Base-by-base conservation (phyloP, 2,113 vertebrate genomes). In the Colinus virginianus region DNA sequence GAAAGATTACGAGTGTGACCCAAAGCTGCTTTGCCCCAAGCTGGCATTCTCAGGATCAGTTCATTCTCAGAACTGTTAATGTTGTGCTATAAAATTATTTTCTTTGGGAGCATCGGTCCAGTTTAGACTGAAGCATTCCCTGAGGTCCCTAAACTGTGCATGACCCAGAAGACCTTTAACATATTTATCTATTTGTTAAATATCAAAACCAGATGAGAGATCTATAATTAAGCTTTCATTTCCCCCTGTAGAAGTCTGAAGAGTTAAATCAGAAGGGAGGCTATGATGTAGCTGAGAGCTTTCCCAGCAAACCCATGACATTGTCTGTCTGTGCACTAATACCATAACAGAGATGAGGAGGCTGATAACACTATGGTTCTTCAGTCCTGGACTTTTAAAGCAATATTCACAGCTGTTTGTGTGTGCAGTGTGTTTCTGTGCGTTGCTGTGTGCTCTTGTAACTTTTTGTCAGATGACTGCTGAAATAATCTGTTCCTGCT, bases 211-310 rank as follows among this genome's bases (percentile, higher is more conserved):
- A 95, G 78, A 93, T 58, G 62, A 86, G 88, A 88, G 28, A 64
- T 71, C 76, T 88, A 75, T 91, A 96, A 96, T 96, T 89, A 95
- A 92, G 30, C 91, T 92, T 94, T 92, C 72, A 71, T 94, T 90
- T 90, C 43, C 80, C 90, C 78, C 64, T 84, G 48, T 94, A 79
- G 68, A 97, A 93, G 59, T 90, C 67, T 66, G 82, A 87, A 82
- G 23, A 96, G 96, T 96, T 96, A 87, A 94, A 92, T 95, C 90
- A 95, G 26, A 64, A 80, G 59, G n/a, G 59, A 71, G 81, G 82
- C 68, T 74, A 32, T 84, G 59, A 2, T 80, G 53, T 81, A 93
- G 62, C 66, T 68, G 72, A 87, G 90, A 88, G 84, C 84, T 59
- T 93, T 96, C 74, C 82, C 84, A 95, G 90, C 96, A 96, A 97